Percentiles rank a stretch among this genome's conserved stretches.
Evolutionary conservation across 2,888 invertebrate species (phyloP).

Genomic region (Thecocarcelia acutangulata): DNA sequence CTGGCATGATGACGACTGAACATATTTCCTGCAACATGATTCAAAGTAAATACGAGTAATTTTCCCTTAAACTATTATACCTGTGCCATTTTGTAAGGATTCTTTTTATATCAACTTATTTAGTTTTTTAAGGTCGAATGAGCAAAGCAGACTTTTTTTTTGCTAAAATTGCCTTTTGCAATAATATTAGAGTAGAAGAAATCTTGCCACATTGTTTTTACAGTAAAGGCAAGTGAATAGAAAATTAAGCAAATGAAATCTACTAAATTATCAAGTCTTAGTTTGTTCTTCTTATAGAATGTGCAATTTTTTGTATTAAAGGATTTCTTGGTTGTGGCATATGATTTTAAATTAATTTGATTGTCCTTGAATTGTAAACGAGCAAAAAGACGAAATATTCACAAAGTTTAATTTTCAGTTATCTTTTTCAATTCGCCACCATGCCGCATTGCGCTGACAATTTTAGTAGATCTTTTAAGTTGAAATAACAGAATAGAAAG

Average conservation of each 20-base stretch:
- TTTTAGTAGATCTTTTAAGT: slow-evolving; percentile 32
- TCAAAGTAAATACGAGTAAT: slow-evolving; percentile 38
- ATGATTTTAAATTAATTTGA: slow-evolving; percentile 31
- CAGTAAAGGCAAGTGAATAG: no score
- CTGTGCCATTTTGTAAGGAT: slow-evolving; percentile 10
- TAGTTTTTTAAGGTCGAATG: slow-evolving; percentile 36
- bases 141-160: slow-evolving; percentile 16
- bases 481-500: slow-evolving; percentile 15
- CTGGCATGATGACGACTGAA: not conserved
- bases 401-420: slow-evolving; percentile 40
- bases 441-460: slow-evolving; percentile 66
- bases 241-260: slow-evolving; percentile 11
- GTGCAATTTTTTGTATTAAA: no score
- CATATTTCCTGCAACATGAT: slow-evolving; percentile 17
- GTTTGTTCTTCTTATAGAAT: no score
- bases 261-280: no score
- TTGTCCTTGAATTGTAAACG: slow-evolving; percentile 48
- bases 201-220: not conserved
- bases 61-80: slow-evolving; percentile 14
- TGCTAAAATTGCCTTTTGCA: not conserved
- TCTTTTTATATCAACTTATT: slow-evolving; percentile 18
- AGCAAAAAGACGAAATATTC: slow-evolving; percentile 10
- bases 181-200: not conserved
- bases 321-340: not conserved
- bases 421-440: slow-evolving; percentile 24